Evolutionary conservation across 37 sponge, comb jelly and placozoan species (phyloP).

Genomic region (Axinella damicornis): DNA sequence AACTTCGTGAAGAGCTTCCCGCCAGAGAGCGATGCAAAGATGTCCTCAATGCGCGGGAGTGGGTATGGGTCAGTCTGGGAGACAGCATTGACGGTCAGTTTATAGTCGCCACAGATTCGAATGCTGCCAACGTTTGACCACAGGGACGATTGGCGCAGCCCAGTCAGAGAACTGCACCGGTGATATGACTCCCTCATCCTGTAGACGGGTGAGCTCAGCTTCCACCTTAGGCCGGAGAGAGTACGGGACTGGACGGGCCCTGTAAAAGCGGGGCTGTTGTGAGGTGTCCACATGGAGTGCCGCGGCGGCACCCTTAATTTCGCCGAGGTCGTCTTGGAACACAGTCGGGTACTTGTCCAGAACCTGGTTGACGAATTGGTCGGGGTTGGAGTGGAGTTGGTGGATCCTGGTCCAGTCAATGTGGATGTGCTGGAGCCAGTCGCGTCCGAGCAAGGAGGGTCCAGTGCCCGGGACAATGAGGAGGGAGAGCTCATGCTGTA

Average conservation of each 20-base stretch:
- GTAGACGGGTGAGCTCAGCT: neutral
- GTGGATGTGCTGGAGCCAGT: conserved; percentile 9
- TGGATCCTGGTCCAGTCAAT: conserved; percentile 17
- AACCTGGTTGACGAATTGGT: too few species aligned
- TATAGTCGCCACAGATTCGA: too few species aligned
- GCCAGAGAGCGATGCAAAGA: too few species aligned
- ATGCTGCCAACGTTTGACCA: too few species aligned
- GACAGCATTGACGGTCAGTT: too few species aligned
- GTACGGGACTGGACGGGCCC: conserved; percentile 15
- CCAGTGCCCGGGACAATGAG: conserved; percentile 8
- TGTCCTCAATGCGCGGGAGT: too few species aligned
- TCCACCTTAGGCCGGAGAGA: neutral
- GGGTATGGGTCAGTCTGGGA: too few species aligned
- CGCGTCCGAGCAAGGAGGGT: conserved; percentile 11
- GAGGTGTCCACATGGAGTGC: neutral
- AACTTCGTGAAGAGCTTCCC: too few species aligned
- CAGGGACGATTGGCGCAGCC: conserved; percentile 54
- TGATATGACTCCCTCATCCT: conserved; percentile 18
- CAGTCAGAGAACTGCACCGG: conserved; percentile 34
- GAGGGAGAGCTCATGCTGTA: too few species aligned
- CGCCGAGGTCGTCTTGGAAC: conserved; percentile 18
- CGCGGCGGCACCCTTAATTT: neutral
- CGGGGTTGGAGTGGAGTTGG: too few species aligned
- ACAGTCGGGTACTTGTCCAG: conserved; percentile 16
- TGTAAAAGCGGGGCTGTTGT: neutral